Conservation (phyloP, 23 tunicate genomes). For the Halocynthia roretzi region DNA sequence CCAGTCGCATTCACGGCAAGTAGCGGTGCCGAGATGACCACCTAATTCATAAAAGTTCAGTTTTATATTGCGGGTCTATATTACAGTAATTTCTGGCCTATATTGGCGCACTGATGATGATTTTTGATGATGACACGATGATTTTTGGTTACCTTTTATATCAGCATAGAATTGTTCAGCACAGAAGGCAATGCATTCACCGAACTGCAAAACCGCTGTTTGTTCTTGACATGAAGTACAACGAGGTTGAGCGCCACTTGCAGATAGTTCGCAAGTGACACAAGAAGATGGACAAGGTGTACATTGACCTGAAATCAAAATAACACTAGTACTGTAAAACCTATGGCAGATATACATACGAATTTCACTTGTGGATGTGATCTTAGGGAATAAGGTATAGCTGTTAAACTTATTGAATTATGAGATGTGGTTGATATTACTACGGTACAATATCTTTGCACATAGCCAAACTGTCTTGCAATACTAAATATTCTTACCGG, state of each 20-base stretch:
- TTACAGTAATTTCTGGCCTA: too few species aligned
- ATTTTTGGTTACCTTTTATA: constrained; percentile 21
- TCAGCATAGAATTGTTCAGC: constrained; percentile 68
- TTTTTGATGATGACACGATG: too few species aligned
- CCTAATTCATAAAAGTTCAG: background rate
- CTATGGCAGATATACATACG: background rate
- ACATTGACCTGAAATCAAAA: constrained; percentile 41
- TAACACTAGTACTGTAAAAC: background rate
- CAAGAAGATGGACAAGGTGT: constrained; percentile 58
- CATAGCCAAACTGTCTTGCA: background rate
- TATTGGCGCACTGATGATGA: too few species aligned
- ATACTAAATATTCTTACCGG: background rate
- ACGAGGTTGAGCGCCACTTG: constrained; percentile 16
- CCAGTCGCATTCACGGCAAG: constrained; percentile 87
- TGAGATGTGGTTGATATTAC: background rate
- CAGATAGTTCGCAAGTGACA: constrained; percentile 37
- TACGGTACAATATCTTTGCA: background rate
- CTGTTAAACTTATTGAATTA: background rate
- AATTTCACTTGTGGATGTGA: background rate
- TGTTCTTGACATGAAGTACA: constrained; percentile 72
- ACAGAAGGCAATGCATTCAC: constrained; percentile 66
- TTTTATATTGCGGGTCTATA: background rate
- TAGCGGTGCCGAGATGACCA: constrained; percentile 26
- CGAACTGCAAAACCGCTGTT: constrained; percentile 59
- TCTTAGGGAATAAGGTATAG: background rate